These are phyloP conservation scores for Ciconia maguari DNA, from an alignment of 2,113 vertebrate genomes.

Conservation along the genomic window DNA sequence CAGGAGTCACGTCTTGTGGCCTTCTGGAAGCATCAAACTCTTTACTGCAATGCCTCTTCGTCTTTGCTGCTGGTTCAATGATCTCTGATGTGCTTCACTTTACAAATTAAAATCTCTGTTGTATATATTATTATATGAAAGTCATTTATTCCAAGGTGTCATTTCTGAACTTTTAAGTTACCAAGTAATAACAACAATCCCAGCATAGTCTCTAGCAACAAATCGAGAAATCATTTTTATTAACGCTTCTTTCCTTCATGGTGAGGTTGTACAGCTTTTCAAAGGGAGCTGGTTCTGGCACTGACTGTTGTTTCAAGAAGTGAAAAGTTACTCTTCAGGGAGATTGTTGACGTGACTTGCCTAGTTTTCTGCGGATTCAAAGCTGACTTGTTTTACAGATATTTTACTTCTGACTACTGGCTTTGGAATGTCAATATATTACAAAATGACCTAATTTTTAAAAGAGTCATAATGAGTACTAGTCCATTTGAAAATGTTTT, in stretches of 20 bases:
- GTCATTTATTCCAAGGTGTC: background rate
- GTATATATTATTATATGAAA: background rate
- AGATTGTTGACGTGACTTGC: background rate
- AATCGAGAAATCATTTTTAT: background rate
- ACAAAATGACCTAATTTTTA: background rate
- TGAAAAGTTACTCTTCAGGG: background rate
- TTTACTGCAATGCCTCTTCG: background rate
- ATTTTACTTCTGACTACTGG: background rate
- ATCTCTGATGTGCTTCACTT: background rate
- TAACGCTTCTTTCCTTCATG: background rate
- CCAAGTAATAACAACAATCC: background rate
- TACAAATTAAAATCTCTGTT: background rate
- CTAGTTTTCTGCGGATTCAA: background rate
- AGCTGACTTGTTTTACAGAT: background rate
- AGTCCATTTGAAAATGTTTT: background rate
- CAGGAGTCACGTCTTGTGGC: background rate
- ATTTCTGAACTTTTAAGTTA: background rate
- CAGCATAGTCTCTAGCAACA: background rate
- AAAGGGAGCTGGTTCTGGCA: background rate
- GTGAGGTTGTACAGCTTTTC: background rate
- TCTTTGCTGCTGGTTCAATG: background rate
- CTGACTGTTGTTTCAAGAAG: background rate
- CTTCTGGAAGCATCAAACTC: background rate
- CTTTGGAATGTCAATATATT: background rate
- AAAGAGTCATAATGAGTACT: background rate